Conservation (phyloP, 2,113 vertebrate genomes). For the Channa maculata region DNA sequence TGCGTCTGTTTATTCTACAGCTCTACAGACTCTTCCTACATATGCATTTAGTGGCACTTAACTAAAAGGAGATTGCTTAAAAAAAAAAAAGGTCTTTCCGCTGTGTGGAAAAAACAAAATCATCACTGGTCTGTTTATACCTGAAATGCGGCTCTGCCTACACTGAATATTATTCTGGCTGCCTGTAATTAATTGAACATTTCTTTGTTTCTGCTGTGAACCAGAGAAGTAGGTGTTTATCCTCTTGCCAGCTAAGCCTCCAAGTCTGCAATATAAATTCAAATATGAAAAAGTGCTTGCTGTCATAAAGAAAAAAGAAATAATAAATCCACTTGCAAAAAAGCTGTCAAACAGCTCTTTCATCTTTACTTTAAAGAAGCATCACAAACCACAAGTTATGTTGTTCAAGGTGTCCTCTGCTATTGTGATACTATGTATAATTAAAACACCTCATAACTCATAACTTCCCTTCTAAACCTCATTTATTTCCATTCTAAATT, state of each 20-base stretch:
- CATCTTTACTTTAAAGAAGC: background rate
- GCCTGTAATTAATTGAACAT: slow-evolving; percentile 28
- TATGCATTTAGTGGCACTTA: background rate
- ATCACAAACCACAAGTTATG: background rate
- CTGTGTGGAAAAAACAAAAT: background rate
- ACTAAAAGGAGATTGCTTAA: slow-evolving; percentile 16
- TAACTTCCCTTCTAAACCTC: slow-evolving; percentile 1
- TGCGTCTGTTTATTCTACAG: slow-evolving; percentile 35
- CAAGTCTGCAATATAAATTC: slow-evolving; percentile 4
- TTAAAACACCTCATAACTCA: background rate
- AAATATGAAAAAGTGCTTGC: background rate
- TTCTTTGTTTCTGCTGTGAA: slow-evolving; percentile 30
- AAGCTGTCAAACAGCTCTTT: background rate
- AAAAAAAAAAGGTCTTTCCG: slow-evolving; percentile 3
- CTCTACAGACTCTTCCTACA: background rate
- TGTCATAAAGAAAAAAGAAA: background rate
- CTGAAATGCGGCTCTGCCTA: slow-evolving; percentile 18
- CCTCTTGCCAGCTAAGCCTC: background rate
- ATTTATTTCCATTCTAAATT: background rate
- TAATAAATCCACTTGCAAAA: background rate
- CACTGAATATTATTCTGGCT: slow-evolving; percentile 23
- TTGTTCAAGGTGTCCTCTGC: background rate
- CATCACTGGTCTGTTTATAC: slow-evolving; percentile 26
- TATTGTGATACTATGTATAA: background rate
- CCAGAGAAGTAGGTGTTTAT: slow-evolving; percentile 16